These are phyloP conservation scores for Smutsia gigantea DNA, from an alignment of 2,797 vertebrate genomes.

Conservation along the genomic window DNA sequence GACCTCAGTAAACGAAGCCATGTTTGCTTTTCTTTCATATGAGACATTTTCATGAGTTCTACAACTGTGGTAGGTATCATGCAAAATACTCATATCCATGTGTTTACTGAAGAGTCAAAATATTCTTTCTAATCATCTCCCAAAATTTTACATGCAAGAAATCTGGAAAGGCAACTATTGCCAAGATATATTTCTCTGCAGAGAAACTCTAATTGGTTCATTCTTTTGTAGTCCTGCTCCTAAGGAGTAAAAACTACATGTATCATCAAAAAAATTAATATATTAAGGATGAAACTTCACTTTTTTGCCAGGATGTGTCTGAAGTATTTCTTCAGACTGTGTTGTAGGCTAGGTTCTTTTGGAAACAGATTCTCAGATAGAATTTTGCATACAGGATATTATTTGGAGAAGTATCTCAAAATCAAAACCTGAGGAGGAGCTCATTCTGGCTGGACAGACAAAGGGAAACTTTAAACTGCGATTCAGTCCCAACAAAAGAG, in stretches of 20 bases:
- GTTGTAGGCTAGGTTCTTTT: background rate
- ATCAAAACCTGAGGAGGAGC: background rate
- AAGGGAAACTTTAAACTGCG: background rate
- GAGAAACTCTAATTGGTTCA: background rate
- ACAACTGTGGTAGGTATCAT: background rate
- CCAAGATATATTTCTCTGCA: background rate
- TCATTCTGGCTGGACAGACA: background rate
- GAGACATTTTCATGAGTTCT: conserved; percentile 2
- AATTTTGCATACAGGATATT: background rate
- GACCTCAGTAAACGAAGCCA: background rate
- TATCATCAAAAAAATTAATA: background rate
- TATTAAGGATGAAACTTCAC: background rate
- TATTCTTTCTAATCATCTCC: background rate
- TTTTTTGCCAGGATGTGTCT: background rate
- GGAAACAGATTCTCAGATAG: background rate
- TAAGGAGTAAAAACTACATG: background rate
- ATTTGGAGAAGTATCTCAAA: background rate
- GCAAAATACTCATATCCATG: background rate
- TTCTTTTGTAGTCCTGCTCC: background rate
- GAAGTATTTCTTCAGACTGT: background rate
- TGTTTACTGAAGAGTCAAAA: background rate
- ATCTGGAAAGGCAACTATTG: background rate
- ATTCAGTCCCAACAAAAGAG: background rate
- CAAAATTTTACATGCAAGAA: background rate
- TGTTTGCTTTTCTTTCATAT: background rate